These are phyloP conservation scores for Paramormyrops hopkinsi DNA, from an alignment of 2,797 vertebrate species.

Conservation along the genomic window DNA sequence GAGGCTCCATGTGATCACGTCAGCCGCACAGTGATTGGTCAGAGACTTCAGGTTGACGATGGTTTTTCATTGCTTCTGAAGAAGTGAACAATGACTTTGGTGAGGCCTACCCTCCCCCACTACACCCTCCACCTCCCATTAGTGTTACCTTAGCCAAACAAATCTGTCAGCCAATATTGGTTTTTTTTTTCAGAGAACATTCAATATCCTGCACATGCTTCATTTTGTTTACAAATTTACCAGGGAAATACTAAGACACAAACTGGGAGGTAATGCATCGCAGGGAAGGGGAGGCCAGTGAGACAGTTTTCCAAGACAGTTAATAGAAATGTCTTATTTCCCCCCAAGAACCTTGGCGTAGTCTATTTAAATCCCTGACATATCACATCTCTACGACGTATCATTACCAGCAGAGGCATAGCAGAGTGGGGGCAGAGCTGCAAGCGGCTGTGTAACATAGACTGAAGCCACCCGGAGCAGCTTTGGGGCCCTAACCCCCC, in stretches of 20 bases:
- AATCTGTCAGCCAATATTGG: neutral
- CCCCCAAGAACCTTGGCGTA: neutral
- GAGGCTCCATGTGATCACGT: neutral
- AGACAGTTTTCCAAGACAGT: conserved; percentile 5
- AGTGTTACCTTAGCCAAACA: neutral
- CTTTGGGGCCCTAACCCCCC: neutral
- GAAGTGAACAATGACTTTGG: neutral
- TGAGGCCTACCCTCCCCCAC: neutral
- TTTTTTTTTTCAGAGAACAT: neutral
- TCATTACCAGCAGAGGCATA: neutral
- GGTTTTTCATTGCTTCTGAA: neutral
- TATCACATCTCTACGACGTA: neutral
- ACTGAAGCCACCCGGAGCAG: neutral
- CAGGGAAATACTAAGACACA: neutral
- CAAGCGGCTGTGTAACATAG: neutral
- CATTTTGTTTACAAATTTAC: neutral
- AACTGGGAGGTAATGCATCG: neutral
- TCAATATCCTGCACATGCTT: neutral
- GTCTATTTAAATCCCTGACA: conserved; percentile 6
- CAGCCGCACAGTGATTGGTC: neutral
- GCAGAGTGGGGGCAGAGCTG: neutral
- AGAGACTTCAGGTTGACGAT: neutral
- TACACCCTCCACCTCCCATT: neutral
- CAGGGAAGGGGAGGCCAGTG: neutral
- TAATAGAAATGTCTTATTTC: neutral